phyloP scores from a whole-genome alignment of 2,113 vertebrate species.

The Vidua chalybeata region DNA sequence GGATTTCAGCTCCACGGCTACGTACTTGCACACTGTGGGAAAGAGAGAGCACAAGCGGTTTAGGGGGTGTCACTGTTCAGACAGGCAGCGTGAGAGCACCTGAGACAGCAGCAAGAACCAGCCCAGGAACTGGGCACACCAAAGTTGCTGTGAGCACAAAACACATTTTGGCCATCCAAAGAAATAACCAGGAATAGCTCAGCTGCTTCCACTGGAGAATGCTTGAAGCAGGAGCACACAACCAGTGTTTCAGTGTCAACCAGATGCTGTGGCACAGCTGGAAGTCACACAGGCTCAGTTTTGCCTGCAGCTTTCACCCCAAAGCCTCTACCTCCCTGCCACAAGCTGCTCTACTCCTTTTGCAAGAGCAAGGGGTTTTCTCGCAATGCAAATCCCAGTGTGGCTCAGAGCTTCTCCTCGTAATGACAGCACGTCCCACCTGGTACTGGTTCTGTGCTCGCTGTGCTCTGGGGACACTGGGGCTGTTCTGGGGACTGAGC shows the following conservation, averaged over 20 bases:
- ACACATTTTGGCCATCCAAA: rapidly evolving
- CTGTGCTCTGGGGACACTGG: background rate
- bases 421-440: rapidly evolving
- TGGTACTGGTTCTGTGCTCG: background rate
- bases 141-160: background rate
- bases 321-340: rapidly evolving
- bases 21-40: slow-evolving; percentile 90
- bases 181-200: background rate
- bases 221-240: background rate
- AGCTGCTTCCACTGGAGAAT: background rate
- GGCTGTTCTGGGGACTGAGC: rapidly evolving
- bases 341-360: background rate
- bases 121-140: rapidly evolving
- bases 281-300: rapidly evolving
- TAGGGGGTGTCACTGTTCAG: rapidly evolving
- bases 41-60: background rate
- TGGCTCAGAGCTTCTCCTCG: rapidly evolving
- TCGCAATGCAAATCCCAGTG: rapidly evolving
- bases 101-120: background rate
- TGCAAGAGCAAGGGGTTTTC: rapidly evolving
- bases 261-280: background rate
- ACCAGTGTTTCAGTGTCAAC: background rate
- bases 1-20: slow-evolving; percentile 94
- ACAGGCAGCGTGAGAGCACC: rapidly evolving
- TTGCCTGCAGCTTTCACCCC: background rate